Conservation (phyloP, 2,113 vertebrate species). For the Leptocoma aspasia region DNA sequence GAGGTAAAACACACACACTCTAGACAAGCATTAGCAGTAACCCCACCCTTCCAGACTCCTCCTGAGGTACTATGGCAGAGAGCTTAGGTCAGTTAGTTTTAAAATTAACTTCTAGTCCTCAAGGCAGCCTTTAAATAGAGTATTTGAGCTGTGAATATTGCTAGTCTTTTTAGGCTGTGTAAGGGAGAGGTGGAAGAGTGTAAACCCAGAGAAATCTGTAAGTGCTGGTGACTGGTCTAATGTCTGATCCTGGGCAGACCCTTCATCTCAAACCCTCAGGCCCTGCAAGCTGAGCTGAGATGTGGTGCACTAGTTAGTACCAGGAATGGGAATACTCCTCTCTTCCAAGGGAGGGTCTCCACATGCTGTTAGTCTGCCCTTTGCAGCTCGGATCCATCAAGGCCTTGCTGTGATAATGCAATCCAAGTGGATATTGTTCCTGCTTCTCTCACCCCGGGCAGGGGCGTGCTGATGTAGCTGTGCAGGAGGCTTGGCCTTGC, state of each 20-base stretch:
- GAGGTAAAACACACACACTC: constrained; percentile 40
- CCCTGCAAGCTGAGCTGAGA: neutral
- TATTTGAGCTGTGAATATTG: neutral
- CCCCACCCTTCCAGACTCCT: constrained; percentile 6
- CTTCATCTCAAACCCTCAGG: neutral
- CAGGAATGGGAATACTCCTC: neutral
- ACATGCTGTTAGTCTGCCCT: neutral
- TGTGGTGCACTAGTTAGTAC: neutral
- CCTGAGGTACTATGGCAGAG: constrained; percentile 28
- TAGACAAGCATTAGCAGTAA: constrained; percentile 16
- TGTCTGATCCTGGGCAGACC: neutral
- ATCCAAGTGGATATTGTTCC: neutral
- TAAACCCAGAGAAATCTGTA: neutral
- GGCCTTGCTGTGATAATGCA: neutral
- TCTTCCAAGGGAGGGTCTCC: neutral
- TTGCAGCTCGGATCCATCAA: neutral
- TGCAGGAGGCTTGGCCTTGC: neutral
- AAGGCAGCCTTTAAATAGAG: constrained; percentile 44
- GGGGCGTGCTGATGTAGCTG: neutral
- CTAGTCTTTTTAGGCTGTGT: neutral
- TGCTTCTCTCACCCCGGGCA: neutral
- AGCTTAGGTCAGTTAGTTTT: constrained; percentile 65
- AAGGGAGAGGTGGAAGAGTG: neutral
- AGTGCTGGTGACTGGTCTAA: neutral
- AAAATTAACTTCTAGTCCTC: constrained; percentile 65